These are phyloP conservation scores for Petromus typicus DNA, from an alignment of 2,113 vertebrate genomes.

Conservation along the genomic window DNA sequence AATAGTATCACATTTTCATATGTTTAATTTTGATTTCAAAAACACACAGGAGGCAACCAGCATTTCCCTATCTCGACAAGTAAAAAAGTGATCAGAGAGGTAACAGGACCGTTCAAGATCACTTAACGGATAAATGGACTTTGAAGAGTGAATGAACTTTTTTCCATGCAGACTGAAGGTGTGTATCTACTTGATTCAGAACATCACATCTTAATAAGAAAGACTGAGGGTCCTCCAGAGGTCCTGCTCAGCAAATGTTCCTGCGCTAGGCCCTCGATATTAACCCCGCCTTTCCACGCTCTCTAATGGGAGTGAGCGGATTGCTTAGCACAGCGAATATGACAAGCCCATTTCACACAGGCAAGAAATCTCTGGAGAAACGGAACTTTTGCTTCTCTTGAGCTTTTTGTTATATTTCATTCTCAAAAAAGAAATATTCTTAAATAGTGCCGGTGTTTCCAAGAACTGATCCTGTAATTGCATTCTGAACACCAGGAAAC, in stretches of 20 bases:
- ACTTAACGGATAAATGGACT: not conserved
- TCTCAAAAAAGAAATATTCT: constrained; percentile 23
- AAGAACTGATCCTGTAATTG: not conserved
- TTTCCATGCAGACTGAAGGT: not conserved
- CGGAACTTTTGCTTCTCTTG: not conserved
- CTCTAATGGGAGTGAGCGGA: not conserved
- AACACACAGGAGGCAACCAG: not conserved
- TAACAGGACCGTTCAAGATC: not conserved
- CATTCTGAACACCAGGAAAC: not conserved
- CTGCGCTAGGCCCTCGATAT: no score
- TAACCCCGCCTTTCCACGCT: not conserved
- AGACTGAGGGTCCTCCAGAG: not conserved
- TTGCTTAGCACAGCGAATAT: not conserved
- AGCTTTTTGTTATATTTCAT: constrained; percentile 1
- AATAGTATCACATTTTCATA: not conserved
- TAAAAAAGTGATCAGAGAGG: not conserved
- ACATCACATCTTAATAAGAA: not conserved
- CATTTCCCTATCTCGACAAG: not conserved
- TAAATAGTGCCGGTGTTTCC: not conserved
- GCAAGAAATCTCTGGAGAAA: not conserved
- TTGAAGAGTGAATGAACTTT: not conserved
- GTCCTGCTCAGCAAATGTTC: no score
- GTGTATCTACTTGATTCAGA: not conserved
- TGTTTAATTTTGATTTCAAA: not conserved
- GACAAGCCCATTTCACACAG: not conserved